Evolutionary conservation across 2,113 vertebrate species (phyloP).

Genomic region (Oryzias celebensis): DNA sequence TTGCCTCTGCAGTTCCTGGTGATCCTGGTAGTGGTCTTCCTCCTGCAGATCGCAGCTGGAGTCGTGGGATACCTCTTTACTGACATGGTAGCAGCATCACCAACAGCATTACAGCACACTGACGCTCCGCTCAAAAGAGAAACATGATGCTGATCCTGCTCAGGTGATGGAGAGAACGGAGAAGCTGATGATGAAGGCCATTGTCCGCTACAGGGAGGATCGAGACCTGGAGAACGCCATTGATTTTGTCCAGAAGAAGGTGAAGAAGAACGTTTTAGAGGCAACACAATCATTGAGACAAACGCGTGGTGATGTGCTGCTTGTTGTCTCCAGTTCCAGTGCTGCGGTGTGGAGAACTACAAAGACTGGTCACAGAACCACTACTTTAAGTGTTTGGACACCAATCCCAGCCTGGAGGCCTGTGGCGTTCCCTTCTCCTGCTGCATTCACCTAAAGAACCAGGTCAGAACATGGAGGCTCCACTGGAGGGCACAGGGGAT

Average conservation of each 20-base stretch:
- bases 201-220: constrained; percentile 78
- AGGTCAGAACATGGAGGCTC: constrained; percentile 57
- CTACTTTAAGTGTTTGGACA: constrained; percentile 78
- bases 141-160: neutral
- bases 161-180: constrained; percentile 76
- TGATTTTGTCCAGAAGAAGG: constrained; percentile 85
- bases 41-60: constrained; percentile 77
- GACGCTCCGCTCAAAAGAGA: neutral
- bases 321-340: constrained; percentile 74
- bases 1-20: constrained; percentile 73
- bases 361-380: constrained; percentile 79
- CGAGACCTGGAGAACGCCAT: constrained; percentile 82
- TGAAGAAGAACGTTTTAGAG: constrained; percentile 27
- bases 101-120: neutral
- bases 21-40: constrained; percentile 66
- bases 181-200: constrained; percentile 67
- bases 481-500: no score
- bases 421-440: constrained; percentile 85
- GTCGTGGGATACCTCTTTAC: constrained; percentile 77
- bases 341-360: constrained; percentile 78
- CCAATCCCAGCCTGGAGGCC: constrained; percentile 81
- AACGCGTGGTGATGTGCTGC: neutral
- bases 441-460: constrained; percentile 65
- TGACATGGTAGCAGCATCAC: constrained; percentile 66
- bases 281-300: neutral